Conservation (phyloP, 1,140 invertebrate genomes). For the Glomeris maerens region DNA sequence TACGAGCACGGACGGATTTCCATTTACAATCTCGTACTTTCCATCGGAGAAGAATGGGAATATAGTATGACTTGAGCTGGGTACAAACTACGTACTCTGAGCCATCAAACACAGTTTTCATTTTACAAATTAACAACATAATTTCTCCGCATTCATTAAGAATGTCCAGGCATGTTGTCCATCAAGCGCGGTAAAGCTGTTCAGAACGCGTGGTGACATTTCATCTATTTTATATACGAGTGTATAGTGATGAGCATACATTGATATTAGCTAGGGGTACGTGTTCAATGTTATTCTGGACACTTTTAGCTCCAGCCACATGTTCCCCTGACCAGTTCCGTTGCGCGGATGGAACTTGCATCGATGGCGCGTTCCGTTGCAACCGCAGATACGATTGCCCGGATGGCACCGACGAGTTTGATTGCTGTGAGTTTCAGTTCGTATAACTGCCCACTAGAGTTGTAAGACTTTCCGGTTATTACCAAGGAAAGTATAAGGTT, state of each 20-base stretch:
- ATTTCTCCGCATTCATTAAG: not conserved
- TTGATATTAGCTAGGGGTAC: not conserved
- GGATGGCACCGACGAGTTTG: slow-evolving; percentile 26
- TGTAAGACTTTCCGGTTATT: not conserved
- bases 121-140: too few relatives aligned
- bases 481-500: not conserved
- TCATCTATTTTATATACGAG: not conserved
- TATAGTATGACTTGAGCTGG: too few relatives aligned
- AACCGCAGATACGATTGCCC: slow-evolving; percentile 21
- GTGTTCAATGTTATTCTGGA: not conserved
- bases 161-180: not conserved
- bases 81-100: too few relatives aligned
- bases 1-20: too few relatives aligned
- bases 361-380: slow-evolving; percentile 17
- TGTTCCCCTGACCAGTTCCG: slow-evolving; percentile 18
- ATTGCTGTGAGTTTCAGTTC: slow-evolving; percentile 21
- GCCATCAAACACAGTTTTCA: too few relatives aligned
- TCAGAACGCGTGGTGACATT: not conserved
- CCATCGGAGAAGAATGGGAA: too few relatives aligned
- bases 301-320: not conserved
- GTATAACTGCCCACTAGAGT: not conserved
- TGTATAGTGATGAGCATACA: not conserved
- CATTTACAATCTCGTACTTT: too few relatives aligned
- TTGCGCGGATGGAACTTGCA: slow-evolving; percentile 24
- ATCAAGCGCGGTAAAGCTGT: not conserved